Conservation (phyloP, 1,140 invertebrate species). For the Drosophila bocki region DNA sequence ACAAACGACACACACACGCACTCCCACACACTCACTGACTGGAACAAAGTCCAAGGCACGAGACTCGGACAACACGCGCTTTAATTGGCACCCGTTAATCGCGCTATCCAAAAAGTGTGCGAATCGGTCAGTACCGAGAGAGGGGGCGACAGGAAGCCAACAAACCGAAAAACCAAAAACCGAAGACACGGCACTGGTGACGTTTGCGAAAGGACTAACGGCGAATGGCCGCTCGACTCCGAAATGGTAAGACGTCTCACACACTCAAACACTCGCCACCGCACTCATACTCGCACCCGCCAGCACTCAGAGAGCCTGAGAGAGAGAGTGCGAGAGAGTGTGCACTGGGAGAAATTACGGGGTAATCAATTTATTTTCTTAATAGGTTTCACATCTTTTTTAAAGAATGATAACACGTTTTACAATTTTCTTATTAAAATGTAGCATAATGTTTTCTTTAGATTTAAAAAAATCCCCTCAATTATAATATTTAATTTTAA, state of each 20-base stretch:
- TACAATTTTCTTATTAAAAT: too few species aligned
- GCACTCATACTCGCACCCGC: conserved; percentile 27
- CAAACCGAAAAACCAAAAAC: conserved; percentile 41
- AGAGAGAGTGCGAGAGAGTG: conserved; percentile 45
- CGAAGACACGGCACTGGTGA: conserved; percentile 77
- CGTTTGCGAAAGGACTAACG: conserved; percentile 79
- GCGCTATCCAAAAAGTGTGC: conserved; percentile 42
- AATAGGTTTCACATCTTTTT: too few species aligned
- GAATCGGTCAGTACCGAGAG: conserved; percentile 27
- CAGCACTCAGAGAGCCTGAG: conserved; percentile 17
- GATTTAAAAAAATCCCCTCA: too few species aligned
- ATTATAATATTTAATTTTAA: too few species aligned
- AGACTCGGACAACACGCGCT: conserved; percentile 42
- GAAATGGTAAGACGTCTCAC: conserved; percentile 61
- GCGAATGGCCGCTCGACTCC: conserved; percentile 62
- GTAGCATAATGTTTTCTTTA: background rate
- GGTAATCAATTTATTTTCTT: too few species aligned
- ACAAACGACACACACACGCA: conserved; percentile 1
- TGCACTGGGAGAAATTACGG: conserved; percentile 8
- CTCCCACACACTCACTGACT: conserved; percentile 2
- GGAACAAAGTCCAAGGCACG: conserved; percentile 34
- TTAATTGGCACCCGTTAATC: conserved; percentile 58
- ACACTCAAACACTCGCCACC: conserved; percentile 48
- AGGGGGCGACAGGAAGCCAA: conserved; percentile 12
- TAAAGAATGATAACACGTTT: too few species aligned